Conservation (phyloP, 2,797 vertebrate species). For the Hoplostethus mediterraneus region DNA sequence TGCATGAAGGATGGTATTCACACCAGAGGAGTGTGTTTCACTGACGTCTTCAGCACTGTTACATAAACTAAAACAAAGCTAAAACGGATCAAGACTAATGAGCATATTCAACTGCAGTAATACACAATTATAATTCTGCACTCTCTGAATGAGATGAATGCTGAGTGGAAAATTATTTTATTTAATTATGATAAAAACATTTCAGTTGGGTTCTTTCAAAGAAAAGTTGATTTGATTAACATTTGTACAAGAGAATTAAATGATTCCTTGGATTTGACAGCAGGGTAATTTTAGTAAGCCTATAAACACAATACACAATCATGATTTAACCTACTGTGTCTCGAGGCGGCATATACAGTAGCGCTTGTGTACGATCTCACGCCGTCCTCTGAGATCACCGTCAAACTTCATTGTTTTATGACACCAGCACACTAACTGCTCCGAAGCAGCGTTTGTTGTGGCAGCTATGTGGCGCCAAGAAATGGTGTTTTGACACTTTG, state of each 20-base stretch:
- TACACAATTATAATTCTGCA: not conserved
- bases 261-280: not conserved
- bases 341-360: not conserved
- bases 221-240: too few relatives aligned
- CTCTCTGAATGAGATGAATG: not conserved
- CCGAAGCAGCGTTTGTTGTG: conserved; percentile 20
- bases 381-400: conserved; percentile 1
- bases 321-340: not conserved
- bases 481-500: conserved; percentile 44
- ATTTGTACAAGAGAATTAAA: conserved; percentile 3
- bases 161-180: too few relatives aligned
- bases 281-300: conserved; percentile 4
- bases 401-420: conserved; percentile 1
- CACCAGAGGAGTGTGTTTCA: conserved; percentile 43
- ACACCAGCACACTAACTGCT: not conserved
- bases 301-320: not conserved
- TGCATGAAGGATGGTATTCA: conserved; percentile 23
- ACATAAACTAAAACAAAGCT: conserved; percentile 1
- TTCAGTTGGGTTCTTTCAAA: too few relatives aligned
- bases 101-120: not conserved
- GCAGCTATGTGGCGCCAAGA: conserved; percentile 30
- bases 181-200: too few relatives aligned
- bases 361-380: not conserved
- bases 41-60: conserved; percentile 23
- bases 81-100: conserved; percentile 29